Evolutionary conservation across 2,888 invertebrate genomes (phyloP), one percentile per base, ranked within the genome.

Genomic region (Neuroscelio doddi): DNA sequence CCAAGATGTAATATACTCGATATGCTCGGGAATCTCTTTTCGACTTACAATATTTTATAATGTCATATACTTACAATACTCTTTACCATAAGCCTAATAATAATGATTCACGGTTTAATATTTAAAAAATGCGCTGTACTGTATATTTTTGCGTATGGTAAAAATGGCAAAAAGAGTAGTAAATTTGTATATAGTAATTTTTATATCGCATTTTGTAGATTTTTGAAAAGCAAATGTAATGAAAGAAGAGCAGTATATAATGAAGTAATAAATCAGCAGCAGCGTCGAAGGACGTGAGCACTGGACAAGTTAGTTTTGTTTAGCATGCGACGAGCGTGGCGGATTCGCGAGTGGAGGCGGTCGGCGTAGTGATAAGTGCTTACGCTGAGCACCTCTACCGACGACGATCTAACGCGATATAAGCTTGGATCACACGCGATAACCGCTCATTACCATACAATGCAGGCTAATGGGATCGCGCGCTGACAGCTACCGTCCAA

Each of bases 391-490:
- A 70, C 70, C 74, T 45, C 68, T 73, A 70, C 46, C 64, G 68
- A 66, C 67, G 14, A 56, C 46, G 70, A 73, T 74, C 71, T 75
- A 75, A 75, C 68, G 65, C 72, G 72, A 75, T 76, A 74, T 74
- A 73, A 78, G 71, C 72, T 69, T 61, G 71, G 79, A 80, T 79
- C 76, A 75, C 72, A 75, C 73, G 77, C 73, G 77, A 76, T 5
- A 75, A 78, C 71, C 73, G 72, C 76, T 80, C 77, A 81, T 81
- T 81, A 81, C 77, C 80, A 81, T 80, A 80, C 80, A 81, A 80
- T 80, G 74, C 75, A 61, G 70, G 73, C 77, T 80, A 81, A 81
- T 81, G 77, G 77, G 79, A 81, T 80, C 77, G 77, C 74, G 72
- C 77, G 77, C 71, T 77, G 78, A 80, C 76, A 75, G 73, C 80